phyloP scores from a whole-genome alignment of 2,888 invertebrate genomes.

The Eulithis testata region DNA sequence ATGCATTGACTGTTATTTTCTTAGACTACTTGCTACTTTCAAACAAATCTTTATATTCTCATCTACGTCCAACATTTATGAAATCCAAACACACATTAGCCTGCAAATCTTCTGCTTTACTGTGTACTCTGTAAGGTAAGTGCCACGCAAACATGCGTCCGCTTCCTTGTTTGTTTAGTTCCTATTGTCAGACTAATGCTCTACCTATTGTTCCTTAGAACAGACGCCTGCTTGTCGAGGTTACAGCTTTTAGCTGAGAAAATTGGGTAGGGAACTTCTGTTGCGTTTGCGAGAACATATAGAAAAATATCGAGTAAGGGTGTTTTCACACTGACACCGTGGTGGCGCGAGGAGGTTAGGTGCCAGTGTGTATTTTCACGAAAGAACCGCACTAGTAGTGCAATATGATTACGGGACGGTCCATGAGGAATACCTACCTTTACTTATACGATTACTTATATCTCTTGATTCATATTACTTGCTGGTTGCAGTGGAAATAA shows the following conservation, averaged over 20 bases:
- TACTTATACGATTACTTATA: too few relatives aligned
- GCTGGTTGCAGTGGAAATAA: too few relatives aligned
- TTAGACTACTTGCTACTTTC: neutral
- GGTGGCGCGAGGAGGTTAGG: too few relatives aligned
- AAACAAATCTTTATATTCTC: neutral
- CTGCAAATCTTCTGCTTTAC: neutral
- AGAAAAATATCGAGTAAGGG: neutral
- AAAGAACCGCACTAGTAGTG: too few relatives aligned
- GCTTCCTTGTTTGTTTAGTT: conserved; percentile 23
- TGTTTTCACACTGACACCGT: too few relatives aligned
- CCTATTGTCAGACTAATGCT: conserved; percentile 34
- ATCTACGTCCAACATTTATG: neutral
- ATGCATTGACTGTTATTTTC: too few relatives aligned
- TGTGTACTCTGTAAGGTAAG: conserved; percentile 21
- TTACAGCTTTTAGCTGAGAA: neutral
- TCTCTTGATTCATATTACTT: too few relatives aligned
- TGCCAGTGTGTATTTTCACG: too few relatives aligned
- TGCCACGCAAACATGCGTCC: conserved; percentile 30
- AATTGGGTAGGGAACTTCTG: neutral
- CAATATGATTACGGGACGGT: too few relatives aligned
- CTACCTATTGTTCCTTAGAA: conserved; percentile 21
- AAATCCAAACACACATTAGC: neutral
- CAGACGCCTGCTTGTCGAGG: conserved; percentile 7
- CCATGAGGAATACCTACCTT: too few relatives aligned
- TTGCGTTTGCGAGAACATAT: neutral